A percentile compares a stretch with the other conserved stretches of the same genome.
Evolutionary conservation across 2,797 vertebrate genomes (phyloP).

Genomic region (Perdix hodgsoniae): DNA sequence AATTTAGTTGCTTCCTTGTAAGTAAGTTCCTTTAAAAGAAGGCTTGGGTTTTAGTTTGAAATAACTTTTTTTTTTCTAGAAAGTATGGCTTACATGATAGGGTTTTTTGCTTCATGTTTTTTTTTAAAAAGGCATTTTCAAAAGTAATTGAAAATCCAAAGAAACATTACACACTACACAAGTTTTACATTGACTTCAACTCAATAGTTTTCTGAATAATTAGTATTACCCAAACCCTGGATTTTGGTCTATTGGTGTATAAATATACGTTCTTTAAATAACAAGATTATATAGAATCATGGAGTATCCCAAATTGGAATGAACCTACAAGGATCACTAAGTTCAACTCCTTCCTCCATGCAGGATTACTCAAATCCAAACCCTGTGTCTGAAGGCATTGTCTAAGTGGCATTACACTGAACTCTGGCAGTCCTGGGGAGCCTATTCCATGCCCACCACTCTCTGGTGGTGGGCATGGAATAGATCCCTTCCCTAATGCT

Average conservation of each 20-base stretch:
- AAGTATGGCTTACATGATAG: fast-evolving
- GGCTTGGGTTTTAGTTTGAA: not conserved
- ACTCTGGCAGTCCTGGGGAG: not conserved
- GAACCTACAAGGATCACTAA: not conserved
- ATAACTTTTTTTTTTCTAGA: not conserved
- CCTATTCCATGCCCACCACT: not conserved
- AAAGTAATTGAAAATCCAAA: fast-evolving
- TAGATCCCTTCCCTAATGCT: too few species aligned
- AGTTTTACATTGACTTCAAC: not conserved
- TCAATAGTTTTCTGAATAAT: not conserved
- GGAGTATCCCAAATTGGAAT: not conserved
- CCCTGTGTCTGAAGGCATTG: not conserved
- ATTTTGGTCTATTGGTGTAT: not conserved
- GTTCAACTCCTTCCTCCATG: not conserved
- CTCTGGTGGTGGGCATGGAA: too few species aligned
- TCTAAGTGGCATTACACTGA: not conserved
- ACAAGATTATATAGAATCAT: not conserved
- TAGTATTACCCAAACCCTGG: not conserved
- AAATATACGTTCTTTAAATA: not conserved
- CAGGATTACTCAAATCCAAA: not conserved
- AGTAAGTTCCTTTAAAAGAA: too few species aligned
- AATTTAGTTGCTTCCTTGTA: not conserved
- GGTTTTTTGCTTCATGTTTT: not conserved
- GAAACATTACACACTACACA: not conserved
- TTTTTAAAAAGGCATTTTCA: not conserved